Percentiles rank a stretch among this genome's conserved stretches.
These are phyloP conservation scores for Lithobates pipiens DNA, from an alignment of 2,797 vertebrate genomes.

Conservation along the genomic window DNA sequence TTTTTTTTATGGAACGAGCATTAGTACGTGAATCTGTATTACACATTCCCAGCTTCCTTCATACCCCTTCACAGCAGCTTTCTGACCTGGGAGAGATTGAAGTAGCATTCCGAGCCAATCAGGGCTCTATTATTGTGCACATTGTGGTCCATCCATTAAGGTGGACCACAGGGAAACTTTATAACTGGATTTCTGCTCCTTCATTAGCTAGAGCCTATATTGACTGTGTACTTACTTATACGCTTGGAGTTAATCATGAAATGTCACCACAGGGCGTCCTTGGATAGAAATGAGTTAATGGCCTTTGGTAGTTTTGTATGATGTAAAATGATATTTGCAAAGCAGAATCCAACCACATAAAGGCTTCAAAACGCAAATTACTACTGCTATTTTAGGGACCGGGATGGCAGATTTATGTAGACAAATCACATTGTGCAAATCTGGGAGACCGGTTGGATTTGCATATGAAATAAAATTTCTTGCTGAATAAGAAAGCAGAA, in stretches of 20 bases:
- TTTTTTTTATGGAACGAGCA: too few relatives aligned
- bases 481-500: background rate
- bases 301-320: background rate
- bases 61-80: too few relatives aligned
- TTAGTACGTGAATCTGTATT: too few relatives aligned
- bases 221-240: background rate
- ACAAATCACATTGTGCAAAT: background rate
- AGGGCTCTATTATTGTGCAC: too few relatives aligned
- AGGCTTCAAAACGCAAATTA: slow-evolving; percentile 49
- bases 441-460: background rate
- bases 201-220: background rate
- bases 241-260: background rate
- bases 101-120: too few relatives aligned
- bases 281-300: slow-evolving; percentile 5
- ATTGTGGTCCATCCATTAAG: too few relatives aligned
- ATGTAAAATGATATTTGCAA: slow-evolving; percentile 27
- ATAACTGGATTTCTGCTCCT: background rate
- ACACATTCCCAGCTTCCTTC: too few relatives aligned
- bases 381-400: slow-evolving; percentile 34
- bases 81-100: too few relatives aligned
- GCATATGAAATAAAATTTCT: background rate
- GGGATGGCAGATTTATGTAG: background rate
- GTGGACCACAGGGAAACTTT: too few relatives aligned
- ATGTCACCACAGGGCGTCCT: background rate
- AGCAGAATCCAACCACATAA: slow-evolving; percentile 52